Percentiles rank a stretch among this genome's conserved stretches.
Evolutionary conservation across 1,140 invertebrate genomes (phyloP).

Genomic region (Gyrodactylus bullatarudis): DNA sequence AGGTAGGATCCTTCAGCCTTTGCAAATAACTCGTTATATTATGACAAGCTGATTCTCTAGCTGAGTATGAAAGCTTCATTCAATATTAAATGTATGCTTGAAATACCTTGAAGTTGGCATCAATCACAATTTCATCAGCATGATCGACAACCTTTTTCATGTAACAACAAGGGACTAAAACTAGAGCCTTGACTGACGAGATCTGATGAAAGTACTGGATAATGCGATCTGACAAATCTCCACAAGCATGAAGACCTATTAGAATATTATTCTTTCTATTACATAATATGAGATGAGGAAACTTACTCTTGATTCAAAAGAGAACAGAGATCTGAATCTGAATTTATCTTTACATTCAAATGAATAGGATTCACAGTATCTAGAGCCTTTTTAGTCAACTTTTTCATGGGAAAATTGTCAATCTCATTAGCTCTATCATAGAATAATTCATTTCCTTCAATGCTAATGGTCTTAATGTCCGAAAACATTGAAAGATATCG

Average conservation of each 20-base stretch:
- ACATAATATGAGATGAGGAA: neutral
- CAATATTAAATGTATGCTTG: no score
- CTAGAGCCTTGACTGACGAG: neutral
- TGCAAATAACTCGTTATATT: neutral
- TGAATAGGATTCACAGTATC: no score
- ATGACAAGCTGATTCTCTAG: neutral
- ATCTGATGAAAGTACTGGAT: neutral
- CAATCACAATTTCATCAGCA: no score
- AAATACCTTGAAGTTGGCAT: no score
- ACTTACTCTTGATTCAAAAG: no score
- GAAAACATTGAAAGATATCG: constrained; percentile 1
- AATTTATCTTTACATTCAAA: no score
- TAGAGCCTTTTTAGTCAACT: neutral
- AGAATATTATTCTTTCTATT: neutral
- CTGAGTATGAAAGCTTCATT: neutral
- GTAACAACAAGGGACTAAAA: neutral
- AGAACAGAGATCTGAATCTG: no score
- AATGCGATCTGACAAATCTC: neutral
- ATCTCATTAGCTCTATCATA: neutral
- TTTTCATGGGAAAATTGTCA: neutral
- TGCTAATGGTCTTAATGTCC: neutral
- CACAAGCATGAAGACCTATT: neutral
- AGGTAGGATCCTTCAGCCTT: neutral
- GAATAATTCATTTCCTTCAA: neutral
- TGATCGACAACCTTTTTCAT: neutral